Evolutionary conservation across 2,888 invertebrate genomes (phyloP).

Genomic region (Drosophila niveifrons): DNA sequence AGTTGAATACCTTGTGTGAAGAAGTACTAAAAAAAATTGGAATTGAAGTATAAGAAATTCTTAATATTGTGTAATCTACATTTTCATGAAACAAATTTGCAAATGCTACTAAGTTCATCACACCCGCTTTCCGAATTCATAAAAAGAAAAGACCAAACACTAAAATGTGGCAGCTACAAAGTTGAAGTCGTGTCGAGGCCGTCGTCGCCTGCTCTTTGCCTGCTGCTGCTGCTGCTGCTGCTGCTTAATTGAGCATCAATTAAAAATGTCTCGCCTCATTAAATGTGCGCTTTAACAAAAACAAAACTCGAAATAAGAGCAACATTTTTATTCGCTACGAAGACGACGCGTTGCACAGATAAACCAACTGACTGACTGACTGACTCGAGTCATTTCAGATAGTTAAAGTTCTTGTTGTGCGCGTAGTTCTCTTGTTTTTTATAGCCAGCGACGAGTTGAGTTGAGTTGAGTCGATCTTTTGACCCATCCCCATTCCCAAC

Average conservation of each 20-base stretch:
- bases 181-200: constrained; percentile 27
- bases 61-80: no score
- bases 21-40: no score
- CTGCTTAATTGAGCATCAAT: constrained; percentile 78
- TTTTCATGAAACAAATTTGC: no score
- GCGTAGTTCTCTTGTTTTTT: constrained; percentile 8
- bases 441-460: not conserved
- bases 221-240: constrained; percentile 54
- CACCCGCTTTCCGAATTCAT: not conserved
- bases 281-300: constrained; percentile 53
- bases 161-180: constrained; percentile 15
- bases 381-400: constrained; percentile 18
- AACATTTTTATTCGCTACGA: constrained; percentile 12
- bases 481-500: constrained; percentile 7
- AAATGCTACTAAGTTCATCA: not conserved
- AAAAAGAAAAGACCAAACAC: constrained; percentile 1
- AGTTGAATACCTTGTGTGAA: no score
- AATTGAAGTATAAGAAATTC: no score
- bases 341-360: constrained; percentile 26
- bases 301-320: constrained; percentile 2
- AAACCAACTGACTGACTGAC: constrained; percentile 30
- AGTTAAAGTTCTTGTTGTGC: constrained; percentile 10
- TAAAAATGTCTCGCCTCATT: constrained; percentile 78
- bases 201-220: constrained; percentile 41
- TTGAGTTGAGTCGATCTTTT: not conserved